These are phyloP conservation scores for Drosophila mulleri DNA, from an alignment of 2,888 invertebrate species.

Conservation along the genomic window DNA sequence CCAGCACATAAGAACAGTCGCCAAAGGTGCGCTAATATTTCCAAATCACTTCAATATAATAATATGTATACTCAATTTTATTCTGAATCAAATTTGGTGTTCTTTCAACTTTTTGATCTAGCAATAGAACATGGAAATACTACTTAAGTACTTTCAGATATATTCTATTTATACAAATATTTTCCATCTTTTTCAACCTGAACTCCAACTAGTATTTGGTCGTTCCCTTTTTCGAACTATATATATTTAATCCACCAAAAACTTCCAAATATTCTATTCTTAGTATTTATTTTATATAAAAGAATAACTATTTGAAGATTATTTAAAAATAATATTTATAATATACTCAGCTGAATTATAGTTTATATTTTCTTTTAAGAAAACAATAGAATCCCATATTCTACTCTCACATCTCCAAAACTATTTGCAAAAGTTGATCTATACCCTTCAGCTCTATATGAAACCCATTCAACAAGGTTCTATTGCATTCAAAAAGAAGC, in stretches of 20 bases:
- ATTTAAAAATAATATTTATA: neutral
- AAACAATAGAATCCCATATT: neutral
- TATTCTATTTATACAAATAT: neutral
- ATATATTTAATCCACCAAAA: neutral
- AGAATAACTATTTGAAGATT: neutral
- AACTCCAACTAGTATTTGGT: neutral
- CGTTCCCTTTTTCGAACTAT: neutral
- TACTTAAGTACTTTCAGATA: neutral
- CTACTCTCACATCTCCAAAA: neutral
- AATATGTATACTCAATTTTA: constrained; percentile 29
- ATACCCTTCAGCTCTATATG: neutral
- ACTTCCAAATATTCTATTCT: neutral
- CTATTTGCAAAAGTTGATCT: constrained; percentile 3
- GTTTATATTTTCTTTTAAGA: too few species aligned
- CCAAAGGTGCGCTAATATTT: constrained; percentile 48
- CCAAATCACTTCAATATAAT: constrained; percentile 59
- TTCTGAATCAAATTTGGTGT: constrained; percentile 33
- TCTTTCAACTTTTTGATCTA: constrained; percentile 30
- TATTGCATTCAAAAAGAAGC: constrained; percentile 45
- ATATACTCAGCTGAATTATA: neutral
- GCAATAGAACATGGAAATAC: constrained; percentile 47
- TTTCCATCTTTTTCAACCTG: neutral
- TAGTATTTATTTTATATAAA: neutral
- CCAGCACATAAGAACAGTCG: constrained; percentile 33
- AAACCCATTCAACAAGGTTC: constrained; percentile 18